A percentile compares a stretch with the other conserved stretches of the same genome.
Conservation (phyloP, 2,113 vertebrate genomes). For the Monarcha castaneiventris region DNA sequence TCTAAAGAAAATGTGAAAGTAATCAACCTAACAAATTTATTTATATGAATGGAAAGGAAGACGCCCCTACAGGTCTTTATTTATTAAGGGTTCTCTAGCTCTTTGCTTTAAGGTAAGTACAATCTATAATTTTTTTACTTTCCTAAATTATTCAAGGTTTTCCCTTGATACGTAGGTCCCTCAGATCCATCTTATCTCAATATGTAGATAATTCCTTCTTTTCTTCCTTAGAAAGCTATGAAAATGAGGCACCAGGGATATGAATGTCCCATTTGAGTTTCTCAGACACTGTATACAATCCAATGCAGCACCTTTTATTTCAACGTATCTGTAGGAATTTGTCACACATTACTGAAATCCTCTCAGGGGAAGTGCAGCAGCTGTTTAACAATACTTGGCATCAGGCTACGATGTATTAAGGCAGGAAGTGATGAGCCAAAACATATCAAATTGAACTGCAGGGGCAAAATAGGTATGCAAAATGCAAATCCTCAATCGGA, state of each 20-base stretch:
- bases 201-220: neutral
- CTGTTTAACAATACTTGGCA: constrained; percentile 58
- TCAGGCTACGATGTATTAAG: neutral
- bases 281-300: neutral
- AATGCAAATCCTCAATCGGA: constrained; percentile 40
- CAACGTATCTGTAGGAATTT: neutral
- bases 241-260: constrained; percentile 1
- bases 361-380: constrained; percentile 35
- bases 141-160: neutral
- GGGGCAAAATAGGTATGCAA: constrained; percentile 44
- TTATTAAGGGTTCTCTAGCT: neutral
- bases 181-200: neutral
- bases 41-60: neutral
- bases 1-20: neutral
- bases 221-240: neutral
- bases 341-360: constrained; percentile 33
- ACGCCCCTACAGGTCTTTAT: neutral
- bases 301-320: constrained; percentile 20
- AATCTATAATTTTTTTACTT: neutral
- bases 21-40: neutral
- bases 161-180: neutral
- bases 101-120: neutral
- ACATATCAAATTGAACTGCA: constrained; percentile 49
- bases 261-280: neutral
- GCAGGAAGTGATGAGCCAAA: constrained; percentile 61